Percentiles rank a stretch among this genome's conserved stretches.
Evolutionary conservation across 1,140 invertebrate species (phyloP).

Genomic region (Drosophila triauraria): DNA sequence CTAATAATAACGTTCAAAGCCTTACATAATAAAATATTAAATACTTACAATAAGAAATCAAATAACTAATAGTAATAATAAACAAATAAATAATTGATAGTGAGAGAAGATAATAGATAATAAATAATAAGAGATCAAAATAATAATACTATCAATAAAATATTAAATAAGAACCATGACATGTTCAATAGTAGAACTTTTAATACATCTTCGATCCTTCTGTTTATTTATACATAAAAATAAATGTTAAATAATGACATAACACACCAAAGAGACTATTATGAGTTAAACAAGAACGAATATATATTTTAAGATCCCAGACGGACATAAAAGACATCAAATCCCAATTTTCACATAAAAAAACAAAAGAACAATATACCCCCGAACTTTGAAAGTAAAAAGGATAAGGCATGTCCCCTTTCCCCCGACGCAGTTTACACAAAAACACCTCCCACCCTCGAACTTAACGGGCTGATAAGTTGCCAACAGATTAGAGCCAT

Average conservation of each 20-base stretch:
- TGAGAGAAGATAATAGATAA: no score
- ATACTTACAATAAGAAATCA: no score
- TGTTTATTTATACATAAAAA: background rate
- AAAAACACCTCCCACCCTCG: slow-evolving; percentile 7
- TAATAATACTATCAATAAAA: no score
- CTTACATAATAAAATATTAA: no score
- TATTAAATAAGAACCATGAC: no score
- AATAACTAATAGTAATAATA: no score
- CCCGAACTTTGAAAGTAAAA: slow-evolving; percentile 8
- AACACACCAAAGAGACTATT: background rate
- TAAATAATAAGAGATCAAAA: no score
- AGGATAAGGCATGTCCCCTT: slow-evolving; percentile 1
- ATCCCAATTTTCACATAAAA: slow-evolving; percentile 2
- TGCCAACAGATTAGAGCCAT: slow-evolving; percentile 53
- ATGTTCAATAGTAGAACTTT: no score
- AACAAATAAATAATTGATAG: no score
- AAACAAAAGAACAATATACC: background rate
- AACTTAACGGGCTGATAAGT: slow-evolving; percentile 38
- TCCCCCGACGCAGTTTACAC: background rate
- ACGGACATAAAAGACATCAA: background rate
- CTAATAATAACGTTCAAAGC: no score
- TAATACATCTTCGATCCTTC: background rate
- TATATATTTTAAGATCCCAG: background rate
- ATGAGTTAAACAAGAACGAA: background rate
- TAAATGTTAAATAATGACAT: background rate